Conservation (phyloP, 2,888 invertebrate genomes). For the Steinernema carpocapsae region DNA sequence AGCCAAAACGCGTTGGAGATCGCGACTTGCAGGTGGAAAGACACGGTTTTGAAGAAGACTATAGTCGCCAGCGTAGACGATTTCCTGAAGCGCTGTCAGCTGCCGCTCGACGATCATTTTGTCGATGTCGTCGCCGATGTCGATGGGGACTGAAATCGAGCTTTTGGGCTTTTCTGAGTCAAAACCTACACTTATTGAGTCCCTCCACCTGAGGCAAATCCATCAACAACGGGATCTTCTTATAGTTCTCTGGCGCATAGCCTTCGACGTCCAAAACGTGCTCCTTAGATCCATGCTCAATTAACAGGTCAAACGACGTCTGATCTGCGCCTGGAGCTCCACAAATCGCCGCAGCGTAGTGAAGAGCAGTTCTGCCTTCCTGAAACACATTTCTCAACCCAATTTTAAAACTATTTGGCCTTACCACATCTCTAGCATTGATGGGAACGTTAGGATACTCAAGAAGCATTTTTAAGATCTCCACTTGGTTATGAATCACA, state of each 20-base stretch:
- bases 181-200: conserved; percentile 58
- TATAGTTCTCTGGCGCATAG: conserved; percentile 60
- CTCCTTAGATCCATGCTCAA: conserved; percentile 48
- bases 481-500: conserved; percentile 51
- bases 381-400: conserved; percentile 36
- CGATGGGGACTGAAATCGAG: conserved; percentile 42
- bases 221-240: conserved; percentile 56
- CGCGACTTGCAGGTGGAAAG: conserved; percentile 49
- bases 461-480: conserved; percentile 53
- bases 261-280: conserved; percentile 57
- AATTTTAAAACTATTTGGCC: background rate
- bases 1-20: conserved; percentile 43
- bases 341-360: conserved; percentile 57
- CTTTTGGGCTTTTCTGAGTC: background rate
- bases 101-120: conserved; percentile 49
- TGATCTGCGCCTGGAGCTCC: conserved; percentile 44
- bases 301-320: conserved; percentile 48
- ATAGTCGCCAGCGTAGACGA: conserved; percentile 48
- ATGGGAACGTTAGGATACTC: conserved; percentile 45
- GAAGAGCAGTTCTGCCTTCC: conserved; percentile 59
- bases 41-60: conserved; percentile 48
- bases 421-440: conserved; percentile 49
- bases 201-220: conserved; percentile 57
- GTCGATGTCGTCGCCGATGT: conserved; percentile 49
- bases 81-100: conserved; percentile 42